Base-by-base conservation (phyloP, 2,797 vertebrate species). In the Psittacula echo region DNA sequence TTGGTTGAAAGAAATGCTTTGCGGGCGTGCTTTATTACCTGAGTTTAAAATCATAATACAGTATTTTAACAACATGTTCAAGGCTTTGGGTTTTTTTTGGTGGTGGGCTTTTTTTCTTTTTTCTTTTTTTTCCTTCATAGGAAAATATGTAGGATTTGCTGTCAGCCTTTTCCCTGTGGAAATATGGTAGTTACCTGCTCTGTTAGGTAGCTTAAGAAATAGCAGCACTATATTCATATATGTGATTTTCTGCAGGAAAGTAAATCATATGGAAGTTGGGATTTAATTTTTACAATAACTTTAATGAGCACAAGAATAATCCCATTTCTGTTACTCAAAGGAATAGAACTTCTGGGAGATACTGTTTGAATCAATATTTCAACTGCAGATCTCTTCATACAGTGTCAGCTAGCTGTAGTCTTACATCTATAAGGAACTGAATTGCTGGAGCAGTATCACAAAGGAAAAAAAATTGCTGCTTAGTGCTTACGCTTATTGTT, bases 401-500 rank as follows among this genome's bases (percentile, higher is more conserved):
- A 87, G 64, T 75, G 93, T 91, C 80, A 94, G 41, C 67, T 91
- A 89, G 68, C 94, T 91, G 65, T 82, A 92, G 82, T 93, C 80
- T 92, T 90, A 41, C 80, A 65, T 82, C 65, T 90, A 65, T 93
- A 94, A 78, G 58, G 70, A 96, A 89, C 86, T 64, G 72, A 92
- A 71, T 94, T 94, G 91, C 90, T 96, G 89, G 90, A 95, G 67
- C 93, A 85, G 89, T 96, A 48, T 96, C 96, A 94, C 54, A 96
- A 91, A 76, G 84, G 58, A 67, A 83, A 85, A 82, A 72, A 68
- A 56, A 1, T n/a, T 94, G 89, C 96, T 97, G 94, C 95, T 97
- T 97, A 93, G 74, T 97, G 96, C 96, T 98, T 97, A 93, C 13
- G 87, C 79, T 47, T 96, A 93, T 94, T 96, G 89, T 97, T 96